Evolutionary conservation across 2,113 vertebrate species (phyloP).

Genomic region (Alligator sinensis): DNA sequence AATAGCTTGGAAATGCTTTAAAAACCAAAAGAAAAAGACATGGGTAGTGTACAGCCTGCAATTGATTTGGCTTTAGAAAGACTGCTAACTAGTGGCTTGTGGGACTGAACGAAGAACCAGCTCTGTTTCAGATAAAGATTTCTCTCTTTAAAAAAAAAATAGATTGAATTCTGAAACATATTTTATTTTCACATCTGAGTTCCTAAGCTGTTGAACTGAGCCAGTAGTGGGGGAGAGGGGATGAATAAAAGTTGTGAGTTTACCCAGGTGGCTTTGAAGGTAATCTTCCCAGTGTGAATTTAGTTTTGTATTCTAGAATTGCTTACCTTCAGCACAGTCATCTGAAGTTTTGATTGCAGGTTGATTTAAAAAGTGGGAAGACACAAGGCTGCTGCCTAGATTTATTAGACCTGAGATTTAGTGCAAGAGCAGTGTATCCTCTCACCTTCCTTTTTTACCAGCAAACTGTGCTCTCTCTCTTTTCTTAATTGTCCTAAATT

Average conservation of each 20-base stretch:
- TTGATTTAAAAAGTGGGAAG: not conserved
- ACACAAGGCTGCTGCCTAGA: not conserved
- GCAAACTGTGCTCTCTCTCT: not conserved
- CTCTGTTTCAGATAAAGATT: constrained; percentile 13
- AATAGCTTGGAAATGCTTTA: not conserved
- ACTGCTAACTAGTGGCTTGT: not conserved
- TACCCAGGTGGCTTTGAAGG: not conserved
- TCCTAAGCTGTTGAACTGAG: fast-evolving
- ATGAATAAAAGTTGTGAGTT: not conserved
- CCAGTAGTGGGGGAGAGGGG: not conserved
- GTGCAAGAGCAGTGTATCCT: not conserved
- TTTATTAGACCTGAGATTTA: not conserved
- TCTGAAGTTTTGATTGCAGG: not conserved
- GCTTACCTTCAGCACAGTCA: not conserved
- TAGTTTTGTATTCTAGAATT: not conserved
- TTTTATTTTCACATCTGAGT: not conserved
- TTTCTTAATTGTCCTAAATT: not conserved
- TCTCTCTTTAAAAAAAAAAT: not conserved
- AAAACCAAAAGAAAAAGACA: not conserved
- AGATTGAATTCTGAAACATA: not conserved
- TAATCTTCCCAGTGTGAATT: not conserved
- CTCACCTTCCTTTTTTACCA: not conserved
- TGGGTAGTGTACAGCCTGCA: not conserved
- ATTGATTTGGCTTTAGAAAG: not conserved
- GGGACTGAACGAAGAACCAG: not conserved